Percentiles rank a stretch among this genome's conserved stretches.
Evolutionary conservation across 2,797 vertebrate genomes (phyloP).

Genomic region (Pitangus sulphuratus): DNA sequence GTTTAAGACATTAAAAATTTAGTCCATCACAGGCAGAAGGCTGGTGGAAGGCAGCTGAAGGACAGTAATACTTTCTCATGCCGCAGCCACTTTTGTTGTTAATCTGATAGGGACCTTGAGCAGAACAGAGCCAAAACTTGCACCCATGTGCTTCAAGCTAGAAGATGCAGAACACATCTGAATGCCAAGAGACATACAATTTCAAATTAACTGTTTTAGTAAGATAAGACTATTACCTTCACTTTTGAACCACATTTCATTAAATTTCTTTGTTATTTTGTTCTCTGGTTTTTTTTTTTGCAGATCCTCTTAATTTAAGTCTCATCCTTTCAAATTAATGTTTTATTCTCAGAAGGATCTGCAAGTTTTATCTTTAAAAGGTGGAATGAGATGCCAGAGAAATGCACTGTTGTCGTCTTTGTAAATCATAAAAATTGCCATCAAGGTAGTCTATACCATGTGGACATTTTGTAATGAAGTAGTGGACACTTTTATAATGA

Average conservation of each 20-base stretch:
- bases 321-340: not conserved
- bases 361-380: not conserved
- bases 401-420: not conserved
- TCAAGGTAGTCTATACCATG: not conserved
- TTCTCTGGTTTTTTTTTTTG: not conserved
- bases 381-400: not conserved
- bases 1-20: too few relatives aligned
- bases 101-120: not conserved
- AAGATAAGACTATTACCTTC: not conserved
- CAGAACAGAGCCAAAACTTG: not conserved
- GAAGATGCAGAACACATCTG: not conserved
- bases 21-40: not conserved
- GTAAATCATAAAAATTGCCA: not conserved
- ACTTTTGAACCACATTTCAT: not conserved
- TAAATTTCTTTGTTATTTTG: not conserved
- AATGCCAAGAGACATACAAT: not conserved
- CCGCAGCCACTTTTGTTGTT: not conserved
- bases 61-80: not conserved
- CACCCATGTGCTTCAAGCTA: accelerated
- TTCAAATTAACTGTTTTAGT: not conserved
- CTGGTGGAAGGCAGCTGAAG: not conserved
- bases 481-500: not conserved
- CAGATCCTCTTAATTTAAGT: not conserved
- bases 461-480: not conserved
- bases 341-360: conserved; percentile 14